Conservation (phyloP, 1,140 invertebrate genomes). For the Papilio xuthus region DNA sequence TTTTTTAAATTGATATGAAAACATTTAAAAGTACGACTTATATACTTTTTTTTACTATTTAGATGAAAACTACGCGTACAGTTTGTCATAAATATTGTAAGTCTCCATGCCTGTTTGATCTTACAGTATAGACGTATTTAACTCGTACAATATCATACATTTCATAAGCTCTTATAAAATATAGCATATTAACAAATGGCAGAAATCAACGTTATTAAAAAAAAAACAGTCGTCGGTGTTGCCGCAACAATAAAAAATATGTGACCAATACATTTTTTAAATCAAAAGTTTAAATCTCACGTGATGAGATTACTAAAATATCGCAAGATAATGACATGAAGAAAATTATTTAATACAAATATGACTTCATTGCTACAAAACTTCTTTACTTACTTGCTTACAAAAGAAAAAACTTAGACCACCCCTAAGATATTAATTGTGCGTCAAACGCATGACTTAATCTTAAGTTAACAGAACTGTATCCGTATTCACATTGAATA, state of each 20-base stretch:
- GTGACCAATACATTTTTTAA: slow-evolving; percentile 31
- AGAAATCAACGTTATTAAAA: slow-evolving; percentile 7
- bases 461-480: slow-evolving; percentile 36
- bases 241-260: no score
- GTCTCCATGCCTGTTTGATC: background rate
- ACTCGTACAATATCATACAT: background rate
- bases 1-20: background rate
- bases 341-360: slow-evolving; percentile 58
- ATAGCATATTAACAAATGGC: background rate
- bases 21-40: background rate
- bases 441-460: slow-evolving; percentile 63
- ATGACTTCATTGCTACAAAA: slow-evolving; percentile 61
- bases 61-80: background rate
- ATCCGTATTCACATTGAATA: background rate
- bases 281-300: slow-evolving; percentile 46
- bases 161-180: background rate
- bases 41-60: background rate
- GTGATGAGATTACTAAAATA: slow-evolving; percentile 56
- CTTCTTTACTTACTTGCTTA: slow-evolving; percentile 59
- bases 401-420: slow-evolving; percentile 44
- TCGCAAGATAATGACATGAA: slow-evolving; percentile 60
- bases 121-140: background rate
- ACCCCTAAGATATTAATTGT: slow-evolving; percentile 43
- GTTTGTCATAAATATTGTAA: background rate
- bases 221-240: no score